Conservation (phyloP, 2,888 invertebrate genomes). For the Drosophila melanosoma region DNA sequence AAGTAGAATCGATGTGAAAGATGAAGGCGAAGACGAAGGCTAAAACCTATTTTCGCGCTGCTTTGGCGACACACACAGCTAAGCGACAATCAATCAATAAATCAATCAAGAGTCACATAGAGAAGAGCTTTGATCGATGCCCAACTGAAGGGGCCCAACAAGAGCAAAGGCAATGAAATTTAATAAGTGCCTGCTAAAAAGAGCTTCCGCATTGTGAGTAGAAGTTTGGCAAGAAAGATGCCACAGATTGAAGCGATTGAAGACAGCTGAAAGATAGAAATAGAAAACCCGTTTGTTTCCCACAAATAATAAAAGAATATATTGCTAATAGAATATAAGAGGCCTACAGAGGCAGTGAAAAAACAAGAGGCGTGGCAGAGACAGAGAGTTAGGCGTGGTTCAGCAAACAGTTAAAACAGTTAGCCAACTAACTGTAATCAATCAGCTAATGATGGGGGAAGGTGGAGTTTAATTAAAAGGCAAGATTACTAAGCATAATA, state of each 20-base stretch:
- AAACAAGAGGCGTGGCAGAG: slow-evolving; percentile 51
- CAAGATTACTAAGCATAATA: slow-evolving; percentile 43
- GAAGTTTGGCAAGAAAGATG: slow-evolving; percentile 14
- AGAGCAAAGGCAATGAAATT: slow-evolving; percentile 36
- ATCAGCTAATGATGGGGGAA: slow-evolving; percentile 51
- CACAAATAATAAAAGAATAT: slow-evolving; percentile 36
- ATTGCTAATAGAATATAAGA: slow-evolving; percentile 72
- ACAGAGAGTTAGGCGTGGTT: slow-evolving; percentile 30
- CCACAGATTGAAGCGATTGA: slow-evolving; percentile 16
- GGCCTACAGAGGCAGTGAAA: slow-evolving; percentile 24
- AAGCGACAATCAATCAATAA: slow-evolving; percentile 64
- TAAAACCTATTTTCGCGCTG: slow-evolving; percentile 51
- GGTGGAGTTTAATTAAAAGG: slow-evolving; percentile 71
- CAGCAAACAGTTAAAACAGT: slow-evolving; percentile 58
- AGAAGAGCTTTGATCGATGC: slow-evolving; percentile 39
- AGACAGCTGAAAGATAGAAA: slow-evolving; percentile 19
- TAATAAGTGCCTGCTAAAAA: slow-evolving; percentile 32
- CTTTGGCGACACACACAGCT: slow-evolving; percentile 42
- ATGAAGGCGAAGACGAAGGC: slow-evolving; percentile 23
- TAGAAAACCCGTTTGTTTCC: slow-evolving; percentile 68
- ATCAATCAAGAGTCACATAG: slow-evolving; percentile 55
- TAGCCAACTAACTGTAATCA: slow-evolving; percentile 74
- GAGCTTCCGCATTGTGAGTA: slow-evolving; percentile 54
- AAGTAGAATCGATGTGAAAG: neutral
- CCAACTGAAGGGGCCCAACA: slow-evolving; percentile 23